Base-by-base conservation (phyloP, 2,113 vertebrate species). In the Bubo blakistoni region DNA sequence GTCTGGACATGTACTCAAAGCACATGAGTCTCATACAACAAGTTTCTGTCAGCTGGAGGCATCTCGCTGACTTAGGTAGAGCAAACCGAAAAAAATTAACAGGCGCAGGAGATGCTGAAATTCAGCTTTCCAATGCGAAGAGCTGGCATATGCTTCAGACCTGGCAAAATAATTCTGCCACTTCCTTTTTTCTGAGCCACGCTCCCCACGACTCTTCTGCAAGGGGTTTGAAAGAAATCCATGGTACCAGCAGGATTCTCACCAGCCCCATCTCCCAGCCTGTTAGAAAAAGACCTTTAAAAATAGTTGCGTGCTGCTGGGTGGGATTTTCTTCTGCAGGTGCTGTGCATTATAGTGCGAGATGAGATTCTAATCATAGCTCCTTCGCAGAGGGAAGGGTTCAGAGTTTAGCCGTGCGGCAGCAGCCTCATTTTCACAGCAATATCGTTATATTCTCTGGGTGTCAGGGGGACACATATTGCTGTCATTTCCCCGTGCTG, bases 361-460 rank as follows among this genome's bases (percentile, higher is more conserved):
- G 94, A 97, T 83, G 92, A 96, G 92, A 95, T 94, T 96, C 95
- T 96, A 95, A 97, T 97, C 97, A 93, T 93, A 95, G 97, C 93
- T 96, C 36, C 93, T 55, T 86, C 1, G 1, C 95, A 86, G 71
- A 94, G 82, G 77, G 94, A 97, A 88, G 70, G 67, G 94, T 93
- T 96, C 96, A 97, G 92, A 63, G 95, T 84, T 92, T 58, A 94
- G 90, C 89, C 5, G 25, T 63, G 73, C 7, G 2, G 88, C 92
- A 89, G 83, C 72, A 58, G 92, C 62, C 49, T 96, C 90, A 90
- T 97, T 97, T 97, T 96, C 93, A 54, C 95, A 94, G 97, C 92
- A 86, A 86, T 95, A 93, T 71, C 71, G 7, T 65, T 83, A 70
- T 34, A 27, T 88, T 94, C 91, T 42, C 52, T 1, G 72, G 79